Evolutionary conservation across 2,888 invertebrate genomes (phyloP).

Genomic region (Drosophila infuscata): DNA sequence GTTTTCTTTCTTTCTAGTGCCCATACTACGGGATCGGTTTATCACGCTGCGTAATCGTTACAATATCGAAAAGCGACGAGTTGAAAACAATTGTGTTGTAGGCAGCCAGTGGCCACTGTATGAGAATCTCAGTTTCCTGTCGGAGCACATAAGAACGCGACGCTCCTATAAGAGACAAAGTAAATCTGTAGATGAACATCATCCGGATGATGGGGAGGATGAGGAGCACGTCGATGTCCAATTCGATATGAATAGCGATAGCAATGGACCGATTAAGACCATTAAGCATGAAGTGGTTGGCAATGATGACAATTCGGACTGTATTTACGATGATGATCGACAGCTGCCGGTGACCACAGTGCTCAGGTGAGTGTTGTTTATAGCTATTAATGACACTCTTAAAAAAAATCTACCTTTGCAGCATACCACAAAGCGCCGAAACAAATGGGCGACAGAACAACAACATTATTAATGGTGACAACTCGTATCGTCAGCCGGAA

Average conservation of each 20-base stretch:
- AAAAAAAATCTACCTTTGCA: conserved; percentile 10
- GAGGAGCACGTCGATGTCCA: conserved; percentile 64
- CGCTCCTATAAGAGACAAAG: conserved; percentile 81
- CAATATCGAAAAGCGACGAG: conserved; percentile 84
- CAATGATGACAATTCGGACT: conserved; percentile 31
- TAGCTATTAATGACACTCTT: neutral
- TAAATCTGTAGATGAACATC: conserved; percentile 31
- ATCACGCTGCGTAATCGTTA: conserved; percentile 85
- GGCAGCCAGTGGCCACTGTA: conserved; percentile 84
- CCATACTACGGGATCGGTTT: conserved; percentile 84
- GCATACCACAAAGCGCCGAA: conserved; percentile 32
- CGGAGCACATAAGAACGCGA: conserved; percentile 84
- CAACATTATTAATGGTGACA: conserved; percentile 48
- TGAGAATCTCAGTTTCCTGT: conserved; percentile 83
- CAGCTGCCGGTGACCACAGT: conserved; percentile 65
- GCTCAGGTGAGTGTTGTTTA: conserved; percentile 47
- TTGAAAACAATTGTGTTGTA: conserved; percentile 76
- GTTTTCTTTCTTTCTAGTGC: conserved; percentile 63
- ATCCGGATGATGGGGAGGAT: conserved; percentile 59
- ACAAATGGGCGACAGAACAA: conserved; percentile 31
- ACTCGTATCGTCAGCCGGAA: conserved; percentile 50
- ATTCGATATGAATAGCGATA: conserved; percentile 49
- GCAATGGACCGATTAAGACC: conserved; percentile 42
- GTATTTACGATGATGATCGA: conserved; percentile 59
- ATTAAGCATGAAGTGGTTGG: conserved; percentile 62